These are phyloP conservation scores for Tachycineta bicolor DNA, from an alignment of 2,113 vertebrate genomes.

Conservation along the genomic window DNA sequence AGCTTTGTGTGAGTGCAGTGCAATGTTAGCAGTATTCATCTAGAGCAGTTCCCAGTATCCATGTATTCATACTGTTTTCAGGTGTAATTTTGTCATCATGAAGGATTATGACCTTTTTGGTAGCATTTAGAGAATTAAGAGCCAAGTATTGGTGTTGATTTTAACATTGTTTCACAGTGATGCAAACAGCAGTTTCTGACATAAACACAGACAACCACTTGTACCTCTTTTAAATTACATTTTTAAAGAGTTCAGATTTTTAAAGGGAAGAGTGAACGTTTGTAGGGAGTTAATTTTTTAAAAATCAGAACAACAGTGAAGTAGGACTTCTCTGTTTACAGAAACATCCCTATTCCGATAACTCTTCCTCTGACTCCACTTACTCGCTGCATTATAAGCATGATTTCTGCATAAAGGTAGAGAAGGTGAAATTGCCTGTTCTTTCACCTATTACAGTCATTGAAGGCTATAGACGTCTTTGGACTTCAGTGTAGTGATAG, in stretches of 20 bases:
- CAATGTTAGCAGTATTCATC: not conserved
- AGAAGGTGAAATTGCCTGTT: not conserved
- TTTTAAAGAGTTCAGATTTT: not conserved
- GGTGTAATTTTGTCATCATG: not conserved
- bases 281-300: not conserved
- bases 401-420: not conserved
- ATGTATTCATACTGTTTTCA: not conserved
- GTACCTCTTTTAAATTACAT: not conserved
- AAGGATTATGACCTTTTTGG: not conserved
- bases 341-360: not conserved
- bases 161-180: not conserved
- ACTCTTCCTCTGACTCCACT: not conserved
- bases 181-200: not conserved
- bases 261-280: not conserved
- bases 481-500: not conserved
- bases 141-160: not conserved
- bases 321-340: not conserved
- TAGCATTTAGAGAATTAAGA: not conserved
- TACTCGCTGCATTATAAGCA: not conserved
- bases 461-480: not conserved
- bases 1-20: not conserved
- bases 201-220: not conserved
- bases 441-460: not conserved
- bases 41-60: not conserved
- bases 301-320: not conserved